Percentiles rank a stretch among this genome's conserved stretches.
Evolutionary conservation across 2,888 invertebrate genomes (phyloP).

Genomic region (Endomychus coccineus): DNA sequence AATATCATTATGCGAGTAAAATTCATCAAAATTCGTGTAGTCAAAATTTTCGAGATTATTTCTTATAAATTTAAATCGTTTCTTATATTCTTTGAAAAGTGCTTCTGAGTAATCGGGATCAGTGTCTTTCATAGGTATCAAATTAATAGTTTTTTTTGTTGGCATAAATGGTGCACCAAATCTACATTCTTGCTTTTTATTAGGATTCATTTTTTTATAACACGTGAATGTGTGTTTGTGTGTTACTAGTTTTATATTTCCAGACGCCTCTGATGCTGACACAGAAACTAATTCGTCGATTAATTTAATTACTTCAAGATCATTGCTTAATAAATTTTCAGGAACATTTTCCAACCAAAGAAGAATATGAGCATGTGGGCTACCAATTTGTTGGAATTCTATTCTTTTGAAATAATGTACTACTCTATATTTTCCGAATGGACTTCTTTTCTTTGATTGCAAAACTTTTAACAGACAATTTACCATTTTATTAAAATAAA

Average conservation of each 20-base stretch:
- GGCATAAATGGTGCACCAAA: constrained; percentile 33
- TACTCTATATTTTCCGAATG: constrained; percentile 30
- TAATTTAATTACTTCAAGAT: constrained; percentile 22
- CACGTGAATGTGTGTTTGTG: constrained; percentile 32
- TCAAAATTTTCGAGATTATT: constrained; percentile 18
- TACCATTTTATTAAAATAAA: constrained; percentile 37
- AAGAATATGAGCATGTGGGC: constrained; percentile 24
- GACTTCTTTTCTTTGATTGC: constrained; percentile 29
- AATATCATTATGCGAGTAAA: constrained; percentile 22
- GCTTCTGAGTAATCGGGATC: too few relatives aligned
- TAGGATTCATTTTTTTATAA: constrained; percentile 21
- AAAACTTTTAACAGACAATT: constrained; percentile 27
- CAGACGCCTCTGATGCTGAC: constrained; percentile 24
- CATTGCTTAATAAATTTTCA: constrained; percentile 15
- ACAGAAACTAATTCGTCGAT: constrained; percentile 28
- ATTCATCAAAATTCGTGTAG: constrained; percentile 18
- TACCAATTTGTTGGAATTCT: constrained; percentile 35
- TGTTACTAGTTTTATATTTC: constrained; percentile 26
- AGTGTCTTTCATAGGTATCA: constrained; percentile 20
- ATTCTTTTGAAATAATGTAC: constrained; percentile 32
- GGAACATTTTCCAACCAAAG: constrained; percentile 35
- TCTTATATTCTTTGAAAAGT: constrained; percentile 10
- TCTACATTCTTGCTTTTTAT: constrained; percentile 25
- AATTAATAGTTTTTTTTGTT: constrained; percentile 19
- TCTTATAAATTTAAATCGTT: constrained; percentile 11